Base-by-base conservation (phyloP, 2,888 invertebrate genomes). In the Acrobasis suavella region DNA sequence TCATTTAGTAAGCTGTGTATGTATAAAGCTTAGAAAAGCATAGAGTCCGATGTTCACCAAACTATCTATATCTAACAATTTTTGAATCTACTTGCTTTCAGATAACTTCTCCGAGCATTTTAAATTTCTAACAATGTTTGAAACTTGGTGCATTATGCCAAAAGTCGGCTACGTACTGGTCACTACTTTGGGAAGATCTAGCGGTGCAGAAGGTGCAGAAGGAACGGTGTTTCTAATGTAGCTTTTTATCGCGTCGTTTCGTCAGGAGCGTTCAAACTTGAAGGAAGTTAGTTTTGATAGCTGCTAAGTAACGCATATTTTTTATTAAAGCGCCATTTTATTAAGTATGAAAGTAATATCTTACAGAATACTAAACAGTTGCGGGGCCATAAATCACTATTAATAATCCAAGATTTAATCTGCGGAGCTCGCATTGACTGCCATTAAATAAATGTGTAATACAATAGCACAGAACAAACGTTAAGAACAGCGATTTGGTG, bases 391-490 rank as follows among this genome's bases (percentile, higher is more conserved):
- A 82, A 82, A 85, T 82, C 77, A 80, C 72, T 55, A 66, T 67
- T 72, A 73, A 67, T 65, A 70, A 59, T 64, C 63, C 67, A 73
- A 62, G 74, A 72, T 75, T 76, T 76, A 73, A 72, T 65, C 67
- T 63, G 61, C 65, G 66, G 69, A 78, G 77, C 74, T 72, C 73
- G 78, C 71, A 80, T 75, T 78, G 71, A 70, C 72, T 68, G 70
- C 74, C 76, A 83, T 82, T 82, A 81, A 79, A 78, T 67, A 70
- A 72, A 73, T 72, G 68, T 62, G 67, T 71, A 50, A n/a, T 69
- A 69, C 67, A 71, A 64, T 73, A 68, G 71, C 64, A 73, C 67
- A 77, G 80, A 78, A 76, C 75, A 74, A 70, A 72, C 72, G 71
- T 68, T 76, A 72, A 77, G 72, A 73, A 73, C 75, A 72, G 65